phyloP scores from a whole-genome alignment of 1,140 invertebrate species.

The Streblospio benedicti region DNA sequence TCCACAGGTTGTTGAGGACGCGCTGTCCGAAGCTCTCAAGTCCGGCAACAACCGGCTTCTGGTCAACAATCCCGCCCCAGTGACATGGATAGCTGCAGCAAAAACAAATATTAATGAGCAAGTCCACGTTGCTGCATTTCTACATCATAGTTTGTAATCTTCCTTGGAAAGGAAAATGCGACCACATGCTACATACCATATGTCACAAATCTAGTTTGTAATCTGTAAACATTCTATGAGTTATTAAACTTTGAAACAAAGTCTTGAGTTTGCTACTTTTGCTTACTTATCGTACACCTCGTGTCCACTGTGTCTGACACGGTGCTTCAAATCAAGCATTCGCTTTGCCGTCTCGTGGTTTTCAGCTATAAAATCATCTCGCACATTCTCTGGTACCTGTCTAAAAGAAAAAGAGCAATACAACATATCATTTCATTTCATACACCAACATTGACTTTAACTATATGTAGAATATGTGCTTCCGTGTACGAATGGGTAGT shows the following conservation, averaged over 20 bases:
- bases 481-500: too few relatives aligned
- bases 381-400: constrained; percentile 36
- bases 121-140: neutral
- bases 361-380: constrained; percentile 35
- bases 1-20: constrained; percentile 45
- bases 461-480: too few relatives aligned
- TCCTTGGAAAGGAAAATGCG: too few relatives aligned
- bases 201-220: too few relatives aligned
- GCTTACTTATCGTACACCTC: constrained; percentile 44
- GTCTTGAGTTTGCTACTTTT: too few relatives aligned
- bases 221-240: too few relatives aligned
- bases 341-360: constrained; percentile 24
- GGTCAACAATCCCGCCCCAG: constrained; percentile 44
- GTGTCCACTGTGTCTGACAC: constrained; percentile 34
- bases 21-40: constrained; percentile 45
- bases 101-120: neutral
- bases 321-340: constrained; percentile 37
- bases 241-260: too few relatives aligned
- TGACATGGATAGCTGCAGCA: constrained; percentile 44
- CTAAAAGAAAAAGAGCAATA: constrained; percentile 25
- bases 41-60: constrained; percentile 37
- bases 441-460: too few relatives aligned
- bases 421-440: constrained; percentile 22
- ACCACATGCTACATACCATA: too few relatives aligned
- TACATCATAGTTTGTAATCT: neutral